These are phyloP conservation scores for Andricus quercusramuli DNA, from an alignment of 2,888 invertebrate genomes.

Conservation along the genomic window DNA sequence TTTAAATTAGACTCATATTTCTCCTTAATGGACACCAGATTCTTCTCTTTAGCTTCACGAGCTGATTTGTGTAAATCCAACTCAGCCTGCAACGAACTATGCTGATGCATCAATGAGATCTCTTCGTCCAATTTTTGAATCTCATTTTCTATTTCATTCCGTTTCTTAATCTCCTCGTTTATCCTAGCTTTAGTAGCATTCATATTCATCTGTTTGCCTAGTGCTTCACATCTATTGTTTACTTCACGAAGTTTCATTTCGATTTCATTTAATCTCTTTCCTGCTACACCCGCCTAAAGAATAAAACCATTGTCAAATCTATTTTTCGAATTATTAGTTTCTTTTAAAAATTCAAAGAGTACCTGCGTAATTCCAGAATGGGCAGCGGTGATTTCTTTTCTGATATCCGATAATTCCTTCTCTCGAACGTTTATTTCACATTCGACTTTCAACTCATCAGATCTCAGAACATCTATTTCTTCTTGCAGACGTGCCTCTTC, in stretches of 20 bases:
- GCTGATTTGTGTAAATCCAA: constrained; percentile 82
- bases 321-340: too few species aligned
- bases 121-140: constrained; percentile 83
- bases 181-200: constrained; percentile 82
- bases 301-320: neutral
- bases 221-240: constrained; percentile 62
- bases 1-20: constrained; percentile 85
- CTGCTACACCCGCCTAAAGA: constrained; percentile 76
- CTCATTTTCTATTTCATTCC: constrained; percentile 82
- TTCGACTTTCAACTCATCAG: constrained; percentile 82
- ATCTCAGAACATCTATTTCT: constrained; percentile 80
- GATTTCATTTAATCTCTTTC: constrained; percentile 78
- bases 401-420: constrained; percentile 80
- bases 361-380: constrained; percentile 83
- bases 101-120: constrained; percentile 82
- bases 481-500: constrained; percentile 81
- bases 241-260: constrained; percentile 65
- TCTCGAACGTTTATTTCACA: constrained; percentile 84
- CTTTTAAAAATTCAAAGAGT: neutral
- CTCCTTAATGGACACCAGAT: constrained; percentile 83
- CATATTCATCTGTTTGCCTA: constrained; percentile 78
- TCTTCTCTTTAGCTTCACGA: constrained; percentile 80
- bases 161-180: constrained; percentile 81
- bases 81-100: constrained; percentile 82
- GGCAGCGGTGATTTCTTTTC: constrained; percentile 81